phyloP scores from a whole-genome alignment of 92 coral and sea anemone species.

The Pocillopora grandis region DNA sequence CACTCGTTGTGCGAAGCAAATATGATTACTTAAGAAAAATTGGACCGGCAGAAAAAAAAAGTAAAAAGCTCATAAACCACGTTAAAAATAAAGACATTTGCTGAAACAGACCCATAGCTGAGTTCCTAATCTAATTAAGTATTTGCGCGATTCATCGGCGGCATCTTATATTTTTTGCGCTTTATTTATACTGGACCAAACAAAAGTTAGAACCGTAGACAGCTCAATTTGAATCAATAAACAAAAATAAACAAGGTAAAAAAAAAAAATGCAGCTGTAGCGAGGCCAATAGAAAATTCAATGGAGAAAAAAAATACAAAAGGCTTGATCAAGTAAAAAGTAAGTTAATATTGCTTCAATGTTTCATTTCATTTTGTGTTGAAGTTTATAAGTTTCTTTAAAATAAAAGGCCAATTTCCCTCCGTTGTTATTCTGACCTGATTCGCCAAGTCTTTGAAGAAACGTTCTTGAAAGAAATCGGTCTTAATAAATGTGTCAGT shows the following conservation, averaged over 20 bases:
- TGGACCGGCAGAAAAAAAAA: not conserved
- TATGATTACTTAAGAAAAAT: no score
- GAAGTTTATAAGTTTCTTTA: not conserved
- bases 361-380: not conserved
- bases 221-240: not conserved
- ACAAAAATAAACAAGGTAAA: not conserved
- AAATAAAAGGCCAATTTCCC: not conserved
- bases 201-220: not conserved
- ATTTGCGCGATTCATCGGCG: not conserved
- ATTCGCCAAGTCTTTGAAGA: slow-evolving; percentile 1
- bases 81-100: not conserved
- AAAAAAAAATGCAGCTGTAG: slow-evolving; percentile 5
- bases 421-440: not conserved
- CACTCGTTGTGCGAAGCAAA: no score
- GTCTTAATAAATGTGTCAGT: slow-evolving; percentile 29
- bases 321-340: not conserved
- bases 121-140: slow-evolving; percentile 2
- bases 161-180: not conserved
- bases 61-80: not conserved
- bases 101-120: no score
- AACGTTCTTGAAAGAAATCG: slow-evolving; percentile 15
- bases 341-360: not conserved
- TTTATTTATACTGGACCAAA: not conserved
- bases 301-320: not conserved
- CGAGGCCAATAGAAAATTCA: not conserved